These are phyloP conservation scores for Oryzias woworae DNA, from an alignment of 2,113 vertebrate species.

Conservation along the genomic window DNA sequence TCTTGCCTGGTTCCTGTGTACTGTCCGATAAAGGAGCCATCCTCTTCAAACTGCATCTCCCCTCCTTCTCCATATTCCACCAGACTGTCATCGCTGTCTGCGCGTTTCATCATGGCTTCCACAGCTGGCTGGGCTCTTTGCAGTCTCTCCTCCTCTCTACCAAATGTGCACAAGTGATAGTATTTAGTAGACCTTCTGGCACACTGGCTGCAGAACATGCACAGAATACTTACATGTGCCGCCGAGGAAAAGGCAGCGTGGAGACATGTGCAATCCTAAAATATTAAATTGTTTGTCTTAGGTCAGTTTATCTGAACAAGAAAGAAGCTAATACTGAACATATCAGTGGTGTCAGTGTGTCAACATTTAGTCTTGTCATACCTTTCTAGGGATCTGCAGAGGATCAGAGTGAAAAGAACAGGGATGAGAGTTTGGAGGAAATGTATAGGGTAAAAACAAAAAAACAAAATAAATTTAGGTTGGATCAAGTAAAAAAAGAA, in stretches of 20 bases:
- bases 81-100: conserved; percentile 94
- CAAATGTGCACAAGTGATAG: not conserved
- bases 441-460: conserved; percentile 61
- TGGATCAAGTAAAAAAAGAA: conserved; percentile 27
- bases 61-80: conserved; percentile 95
- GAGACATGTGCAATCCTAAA: conserved; percentile 75
- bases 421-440: conserved; percentile 56
- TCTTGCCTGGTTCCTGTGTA: conserved; percentile 92
- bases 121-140: conserved; percentile 87
- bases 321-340: not conserved
- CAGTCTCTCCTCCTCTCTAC: conserved; percentile 94
- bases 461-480: conserved; percentile 33
- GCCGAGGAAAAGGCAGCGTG: conserved; percentile 73
- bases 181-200: too few relatives aligned
- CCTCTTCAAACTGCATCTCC: conserved; percentile 93
- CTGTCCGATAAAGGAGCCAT: conserved; percentile 97
- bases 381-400: conserved; percentile 86
- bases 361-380: conserved; percentile 69
- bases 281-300: conserved; percentile 18
- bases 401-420: conserved; percentile 75
- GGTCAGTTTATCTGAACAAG: not conserved
- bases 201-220: not conserved
- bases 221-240: conserved; percentile 61
- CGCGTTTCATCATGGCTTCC: conserved; percentile 88
- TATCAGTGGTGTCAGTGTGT: conserved; percentile 39